Conservation (phyloP, 1,140 invertebrate species). For the Drosophila athabasca region DNA sequence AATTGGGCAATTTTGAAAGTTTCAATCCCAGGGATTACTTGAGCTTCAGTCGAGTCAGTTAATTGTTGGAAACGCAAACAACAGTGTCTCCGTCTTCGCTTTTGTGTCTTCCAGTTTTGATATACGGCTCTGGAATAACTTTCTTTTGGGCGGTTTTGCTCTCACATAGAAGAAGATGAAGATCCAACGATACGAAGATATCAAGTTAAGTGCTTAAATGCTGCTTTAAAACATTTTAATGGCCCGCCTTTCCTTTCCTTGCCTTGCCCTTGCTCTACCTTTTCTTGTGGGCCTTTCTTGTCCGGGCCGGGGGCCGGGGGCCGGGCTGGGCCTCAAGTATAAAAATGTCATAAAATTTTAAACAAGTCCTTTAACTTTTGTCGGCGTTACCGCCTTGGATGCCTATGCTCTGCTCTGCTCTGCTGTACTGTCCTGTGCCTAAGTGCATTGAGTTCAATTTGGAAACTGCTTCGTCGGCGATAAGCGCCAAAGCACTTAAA, state of each 20-base stretch:
- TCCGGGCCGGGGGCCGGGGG: background rate
- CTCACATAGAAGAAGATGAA: slow-evolving; percentile 59
- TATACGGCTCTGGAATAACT: slow-evolving; percentile 48
- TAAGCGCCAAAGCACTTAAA: slow-evolving; percentile 76
- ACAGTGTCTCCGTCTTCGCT: slow-evolving; percentile 26
- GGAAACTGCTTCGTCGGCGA: slow-evolving; percentile 71
- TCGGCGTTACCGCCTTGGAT: slow-evolving; percentile 1
- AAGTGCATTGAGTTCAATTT: slow-evolving; percentile 70
- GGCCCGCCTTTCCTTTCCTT: slow-evolving; percentile 30
- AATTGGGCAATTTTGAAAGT: slow-evolving; percentile 57
- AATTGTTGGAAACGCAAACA: slow-evolving; percentile 72
- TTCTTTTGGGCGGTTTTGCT: slow-evolving; percentile 43
- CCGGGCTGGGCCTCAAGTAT: slow-evolving; percentile 41
- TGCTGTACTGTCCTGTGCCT: slow-evolving; percentile 11
- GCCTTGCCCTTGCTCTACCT: background rate
- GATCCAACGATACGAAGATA: slow-evolving; percentile 71
- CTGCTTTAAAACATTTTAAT: slow-evolving; percentile 81
- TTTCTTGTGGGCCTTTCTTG: background rate
- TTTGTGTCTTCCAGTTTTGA: slow-evolving; percentile 22
- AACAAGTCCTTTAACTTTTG: slow-evolving; percentile 80
- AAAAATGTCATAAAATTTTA: slow-evolving; percentile 81
- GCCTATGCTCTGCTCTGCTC: background rate
- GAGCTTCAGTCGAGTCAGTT: slow-evolving; percentile 35
- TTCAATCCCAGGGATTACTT: slow-evolving; percentile 21
- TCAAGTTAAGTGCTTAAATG: slow-evolving; percentile 77